Conservation (phyloP, 2,113 vertebrate genomes). For the Puffinus mauretanicus region DNA sequence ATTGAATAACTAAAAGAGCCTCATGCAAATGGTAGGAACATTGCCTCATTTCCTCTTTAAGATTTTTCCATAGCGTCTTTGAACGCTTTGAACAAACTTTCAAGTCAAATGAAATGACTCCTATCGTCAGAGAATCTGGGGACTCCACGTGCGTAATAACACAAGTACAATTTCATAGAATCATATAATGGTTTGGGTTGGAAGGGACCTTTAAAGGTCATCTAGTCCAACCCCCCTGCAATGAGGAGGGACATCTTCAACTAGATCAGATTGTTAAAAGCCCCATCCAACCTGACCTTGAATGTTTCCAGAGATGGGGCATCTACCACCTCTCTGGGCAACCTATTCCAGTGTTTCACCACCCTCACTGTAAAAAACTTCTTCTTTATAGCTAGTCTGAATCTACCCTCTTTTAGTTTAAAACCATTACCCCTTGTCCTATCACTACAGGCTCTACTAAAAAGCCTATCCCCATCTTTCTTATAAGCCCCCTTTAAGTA, state of each 20-base stretch:
- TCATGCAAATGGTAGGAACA: neutral
- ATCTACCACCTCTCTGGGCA: neutral
- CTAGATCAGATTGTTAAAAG: neutral
- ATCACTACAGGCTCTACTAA: neutral
- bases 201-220: neutral
- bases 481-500: too few species aligned
- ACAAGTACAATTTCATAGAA: neutral
- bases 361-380: neutral
- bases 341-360: neutral
- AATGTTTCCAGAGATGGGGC: neutral
- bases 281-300: neutral
- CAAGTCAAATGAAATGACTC: accelerated
- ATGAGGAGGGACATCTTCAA: too few species aligned
- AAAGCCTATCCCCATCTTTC: neutral
- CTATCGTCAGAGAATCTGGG: neutral
- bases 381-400: neutral
- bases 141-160: neutral
- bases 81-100: neutral
- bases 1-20: neutral
- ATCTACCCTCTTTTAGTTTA: neutral
- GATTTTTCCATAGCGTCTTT: neutral
- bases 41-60: neutral
- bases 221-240: neutral
- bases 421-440: neutral
- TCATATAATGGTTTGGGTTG: neutral